phyloP scores from a whole-genome alignment of 2,113 vertebrate species.

The Amblyornis subalaris region DNA sequence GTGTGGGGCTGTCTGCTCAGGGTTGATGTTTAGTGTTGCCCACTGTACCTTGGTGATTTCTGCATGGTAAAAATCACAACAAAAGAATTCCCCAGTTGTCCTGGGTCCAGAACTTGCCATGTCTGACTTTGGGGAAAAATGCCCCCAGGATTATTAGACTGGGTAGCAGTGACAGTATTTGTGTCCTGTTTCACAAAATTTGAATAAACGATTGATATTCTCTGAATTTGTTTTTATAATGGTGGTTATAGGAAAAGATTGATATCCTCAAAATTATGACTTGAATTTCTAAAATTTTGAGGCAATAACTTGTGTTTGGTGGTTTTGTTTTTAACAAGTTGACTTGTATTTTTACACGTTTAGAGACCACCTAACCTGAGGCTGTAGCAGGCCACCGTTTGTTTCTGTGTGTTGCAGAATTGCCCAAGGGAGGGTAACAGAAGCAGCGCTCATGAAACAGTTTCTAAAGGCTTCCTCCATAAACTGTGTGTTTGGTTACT shows the following conservation, averaged over 20 bases:
- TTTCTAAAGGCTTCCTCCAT: background rate
- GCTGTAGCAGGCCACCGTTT: background rate
- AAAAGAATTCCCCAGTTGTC: background rate
- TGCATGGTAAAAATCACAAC: background rate
- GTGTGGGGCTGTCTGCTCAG: background rate
- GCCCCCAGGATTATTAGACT: fast-evolving
- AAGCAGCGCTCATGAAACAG: background rate
- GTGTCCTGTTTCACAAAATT: background rate
- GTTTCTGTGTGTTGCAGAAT: background rate
- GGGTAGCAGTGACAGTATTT: background rate
- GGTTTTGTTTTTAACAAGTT: background rate
- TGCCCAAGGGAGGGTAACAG: background rate
- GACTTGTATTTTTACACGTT: background rate
- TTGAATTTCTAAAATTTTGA: background rate
- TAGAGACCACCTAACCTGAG: background rate
- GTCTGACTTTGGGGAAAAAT: background rate
- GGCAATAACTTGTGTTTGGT: background rate
- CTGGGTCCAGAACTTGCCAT: background rate
- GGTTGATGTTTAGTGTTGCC: background rate
- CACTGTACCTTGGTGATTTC: background rate
- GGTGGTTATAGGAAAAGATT: background rate
- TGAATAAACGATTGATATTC: background rate
- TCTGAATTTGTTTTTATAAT: background rate
- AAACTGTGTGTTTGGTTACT: background rate
- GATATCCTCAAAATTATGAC: background rate